Evolutionary conservation across 2,113 vertebrate species (phyloP).

Genomic region (Oxyura jamaicensis): DNA sequence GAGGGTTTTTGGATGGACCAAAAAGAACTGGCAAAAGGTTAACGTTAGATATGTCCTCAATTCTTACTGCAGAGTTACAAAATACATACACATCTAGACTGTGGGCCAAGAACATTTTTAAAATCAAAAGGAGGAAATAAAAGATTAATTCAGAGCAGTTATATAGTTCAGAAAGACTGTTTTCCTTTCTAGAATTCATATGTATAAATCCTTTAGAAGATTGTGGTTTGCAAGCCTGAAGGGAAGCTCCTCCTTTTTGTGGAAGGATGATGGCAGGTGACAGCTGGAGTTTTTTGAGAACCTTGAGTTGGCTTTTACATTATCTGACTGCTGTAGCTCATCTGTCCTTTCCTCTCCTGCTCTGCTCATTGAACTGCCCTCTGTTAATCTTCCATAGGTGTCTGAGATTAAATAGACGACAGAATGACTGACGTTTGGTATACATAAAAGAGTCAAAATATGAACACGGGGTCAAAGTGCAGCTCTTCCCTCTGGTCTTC

Average conservation of each 20-base stretch:
- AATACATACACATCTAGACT: background rate
- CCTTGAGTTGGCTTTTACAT: slow-evolving; percentile 41
- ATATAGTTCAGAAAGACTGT: background rate
- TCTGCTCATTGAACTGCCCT: slow-evolving; percentile 61
- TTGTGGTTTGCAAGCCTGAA: background rate
- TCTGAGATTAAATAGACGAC: slow-evolving; percentile 57
- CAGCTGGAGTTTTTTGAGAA: slow-evolving; percentile 47
- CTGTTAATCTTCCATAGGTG: slow-evolving; percentile 65
- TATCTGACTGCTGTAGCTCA: slow-evolving; percentile 52
- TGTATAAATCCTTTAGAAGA: background rate
- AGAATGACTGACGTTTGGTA: slow-evolving; percentile 63
- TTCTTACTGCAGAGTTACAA: background rate
- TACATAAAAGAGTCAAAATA: slow-evolving; percentile 69
- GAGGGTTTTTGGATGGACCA: background rate
- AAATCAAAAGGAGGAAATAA: background rate
- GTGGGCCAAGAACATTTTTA: background rate
- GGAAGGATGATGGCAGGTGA: background rate
- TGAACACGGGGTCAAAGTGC: slow-evolving; percentile 67
- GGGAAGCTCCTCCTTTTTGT: slow-evolving; percentile 41
- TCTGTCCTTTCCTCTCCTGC: slow-evolving; percentile 44
- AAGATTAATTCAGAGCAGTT: background rate
- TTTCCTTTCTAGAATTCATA: slow-evolving; percentile 16
- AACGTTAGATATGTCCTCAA: background rate
- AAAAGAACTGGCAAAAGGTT: background rate
- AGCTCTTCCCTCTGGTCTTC: slow-evolving; percentile 63